Evolutionary conservation across 2,888 invertebrate species (phyloP).

Genomic region (Dolichopus griseipennis): DNA sequence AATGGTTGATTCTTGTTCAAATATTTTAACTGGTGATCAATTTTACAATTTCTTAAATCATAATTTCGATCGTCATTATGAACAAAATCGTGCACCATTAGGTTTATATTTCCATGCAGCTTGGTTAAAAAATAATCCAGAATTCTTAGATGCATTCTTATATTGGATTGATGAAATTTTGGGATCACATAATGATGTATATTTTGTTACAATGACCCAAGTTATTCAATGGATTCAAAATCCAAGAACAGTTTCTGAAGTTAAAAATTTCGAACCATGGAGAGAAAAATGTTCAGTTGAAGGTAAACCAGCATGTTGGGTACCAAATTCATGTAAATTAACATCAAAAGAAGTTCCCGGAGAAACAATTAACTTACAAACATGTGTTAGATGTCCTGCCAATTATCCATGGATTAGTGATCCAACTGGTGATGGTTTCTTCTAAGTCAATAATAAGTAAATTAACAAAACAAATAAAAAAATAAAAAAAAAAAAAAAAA

Average conservation of each 20-base stretch:
- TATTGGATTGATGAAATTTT: conserved; percentile 89
- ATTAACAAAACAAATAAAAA: neutral
- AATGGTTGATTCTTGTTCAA: conserved; percentile 92
- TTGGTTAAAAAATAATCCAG: conserved; percentile 87
- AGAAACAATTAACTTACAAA: conserved; percentile 87
- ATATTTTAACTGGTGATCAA: conserved; percentile 83
- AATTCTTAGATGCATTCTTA: conserved; percentile 83
- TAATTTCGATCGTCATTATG: conserved; percentile 87
- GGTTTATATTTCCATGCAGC: conserved; percentile 91
- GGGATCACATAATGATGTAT: conserved; percentile 78
- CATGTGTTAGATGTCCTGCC: conserved; percentile 85
- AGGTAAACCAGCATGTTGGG: conserved; percentile 73
- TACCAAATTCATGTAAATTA: conserved; percentile 83
- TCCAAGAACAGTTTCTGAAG: conserved; percentile 72
- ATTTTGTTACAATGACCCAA: conserved; percentile 93
- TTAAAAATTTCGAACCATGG: conserved; percentile 90
- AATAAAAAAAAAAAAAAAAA: neutral
- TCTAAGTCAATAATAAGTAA: conserved; percentile 52
- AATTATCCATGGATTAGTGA: conserved; percentile 94
- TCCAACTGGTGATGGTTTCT: conserved; percentile 65
- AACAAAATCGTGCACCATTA: conserved; percentile 79
- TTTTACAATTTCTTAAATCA: conserved; percentile 91
- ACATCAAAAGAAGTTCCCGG: conserved; percentile 90
- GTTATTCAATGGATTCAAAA: conserved; percentile 95
- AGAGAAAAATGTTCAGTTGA: conserved; percentile 88